A percentile compares a stretch with the other conserved stretches of the same genome.
These are phyloP conservation scores for Scyliorhinus canicula DNA, from an alignment of 2,797 vertebrate species.

Conservation along the genomic window DNA sequence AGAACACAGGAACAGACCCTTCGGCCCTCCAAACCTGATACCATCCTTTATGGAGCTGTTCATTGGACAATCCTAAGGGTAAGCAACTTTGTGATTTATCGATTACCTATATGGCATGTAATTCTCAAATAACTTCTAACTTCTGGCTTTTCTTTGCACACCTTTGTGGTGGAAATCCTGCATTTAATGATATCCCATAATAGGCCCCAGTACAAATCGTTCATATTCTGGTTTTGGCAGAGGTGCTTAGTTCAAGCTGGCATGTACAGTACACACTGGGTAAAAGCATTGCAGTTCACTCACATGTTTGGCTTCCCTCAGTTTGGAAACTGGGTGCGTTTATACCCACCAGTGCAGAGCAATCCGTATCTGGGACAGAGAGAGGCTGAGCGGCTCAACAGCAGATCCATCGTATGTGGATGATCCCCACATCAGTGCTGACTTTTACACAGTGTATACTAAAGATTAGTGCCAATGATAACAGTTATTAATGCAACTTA, in stretches of 20 bases:
- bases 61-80: background rate
- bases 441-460: constrained; percentile 30
- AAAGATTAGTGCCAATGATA: constrained; percentile 10
- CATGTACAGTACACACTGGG: constrained; percentile 33
- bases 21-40: too few species aligned
- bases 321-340: background rate
- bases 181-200: background rate
- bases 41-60: background rate
- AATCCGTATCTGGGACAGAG: background rate
- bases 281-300: constrained; percentile 21
- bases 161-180: background rate
- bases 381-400: background rate
- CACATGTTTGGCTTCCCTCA: background rate
- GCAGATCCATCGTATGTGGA: background rate
- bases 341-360: constrained; percentile 1
- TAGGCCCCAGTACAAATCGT: background rate
- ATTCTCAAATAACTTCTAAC: background rate
- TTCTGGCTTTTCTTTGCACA: background rate
- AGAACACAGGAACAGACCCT: too few species aligned
- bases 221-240: background rate
- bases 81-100: background rate
- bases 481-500: constrained; percentile 5
- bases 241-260: background rate
- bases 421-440: background rate
- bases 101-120: background rate